Conservation (phyloP, 1,140 invertebrate genomes). For the Hycleus phaleratus region DNA sequence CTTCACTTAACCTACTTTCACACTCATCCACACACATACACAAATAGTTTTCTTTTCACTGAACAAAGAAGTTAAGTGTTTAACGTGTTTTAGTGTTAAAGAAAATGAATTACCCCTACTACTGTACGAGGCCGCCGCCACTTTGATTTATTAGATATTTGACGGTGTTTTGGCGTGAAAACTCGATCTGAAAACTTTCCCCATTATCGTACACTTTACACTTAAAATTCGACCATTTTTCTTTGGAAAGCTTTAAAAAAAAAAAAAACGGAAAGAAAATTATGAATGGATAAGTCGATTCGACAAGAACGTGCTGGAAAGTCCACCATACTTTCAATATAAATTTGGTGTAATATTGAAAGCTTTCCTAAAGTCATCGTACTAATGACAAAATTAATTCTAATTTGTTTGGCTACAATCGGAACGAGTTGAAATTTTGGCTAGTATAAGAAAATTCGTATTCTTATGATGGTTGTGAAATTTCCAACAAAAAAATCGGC, state of each 20-base stretch:
- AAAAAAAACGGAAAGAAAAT: background rate
- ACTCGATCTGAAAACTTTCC: slow-evolving; percentile 17
- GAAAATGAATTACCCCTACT: slow-evolving; percentile 17
- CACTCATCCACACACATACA: background rate
- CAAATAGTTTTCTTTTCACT: background rate
- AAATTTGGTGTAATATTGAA: no score
- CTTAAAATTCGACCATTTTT: slow-evolving; percentile 13
- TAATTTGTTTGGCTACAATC: no score
- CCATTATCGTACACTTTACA: slow-evolving; percentile 18
- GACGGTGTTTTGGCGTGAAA: slow-evolving; percentile 15
- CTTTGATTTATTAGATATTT: slow-evolving; percentile 20
- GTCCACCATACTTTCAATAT: no score
- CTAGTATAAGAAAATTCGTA: no score
- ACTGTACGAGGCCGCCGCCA: background rate
- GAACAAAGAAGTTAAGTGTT: slow-evolving; percentile 9
- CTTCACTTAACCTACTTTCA: background rate
- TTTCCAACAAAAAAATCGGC: no score
- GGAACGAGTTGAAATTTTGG: no score
- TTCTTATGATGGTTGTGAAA: no score
- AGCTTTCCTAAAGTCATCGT: no score
- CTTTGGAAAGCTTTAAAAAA: slow-evolving; percentile 5
- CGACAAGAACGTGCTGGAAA: no score
- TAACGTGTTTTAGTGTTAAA: slow-evolving; percentile 14
- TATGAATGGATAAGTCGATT: background rate
- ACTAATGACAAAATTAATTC: no score